Conservation (phyloP, 2,888 invertebrate genomes). For the Tubulanus polymorphus region DNA sequence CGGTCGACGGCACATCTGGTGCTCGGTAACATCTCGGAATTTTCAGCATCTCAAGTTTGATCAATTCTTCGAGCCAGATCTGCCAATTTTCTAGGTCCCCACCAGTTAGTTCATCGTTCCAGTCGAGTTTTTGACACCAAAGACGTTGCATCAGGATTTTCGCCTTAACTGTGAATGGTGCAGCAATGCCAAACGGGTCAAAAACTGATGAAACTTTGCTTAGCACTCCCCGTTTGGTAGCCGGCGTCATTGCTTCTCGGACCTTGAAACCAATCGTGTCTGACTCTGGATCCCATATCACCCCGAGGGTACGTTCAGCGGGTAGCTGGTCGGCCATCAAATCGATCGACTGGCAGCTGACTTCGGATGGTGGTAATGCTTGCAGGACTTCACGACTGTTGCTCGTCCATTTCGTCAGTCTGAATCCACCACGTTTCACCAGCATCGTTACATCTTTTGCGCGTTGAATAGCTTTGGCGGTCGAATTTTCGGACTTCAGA, state of each 20-base stretch:
- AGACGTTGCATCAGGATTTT: conserved; percentile 7
- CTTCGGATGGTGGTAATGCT: conserved; percentile 5
- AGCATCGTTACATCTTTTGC: neutral
- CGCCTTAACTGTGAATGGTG: conserved; percentile 1
- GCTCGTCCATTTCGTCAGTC: conserved; percentile 10
- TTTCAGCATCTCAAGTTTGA: neutral
- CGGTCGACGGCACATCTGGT: neutral
- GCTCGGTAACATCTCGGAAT: conserved; percentile 8
- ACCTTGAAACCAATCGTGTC: conserved; percentile 8
- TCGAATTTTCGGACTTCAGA: neutral
- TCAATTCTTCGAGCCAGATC: conserved; percentile 2
- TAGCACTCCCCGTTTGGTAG: conserved; percentile 7
- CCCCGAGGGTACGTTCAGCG: conserved; percentile 9
- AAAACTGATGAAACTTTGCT: conserved; percentile 8
- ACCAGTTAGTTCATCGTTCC: conserved; percentile 7
- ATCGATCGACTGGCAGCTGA: neutral
- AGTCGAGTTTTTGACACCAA: conserved; percentile 5
- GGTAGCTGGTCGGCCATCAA: conserved; percentile 7
- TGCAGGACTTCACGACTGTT: conserved; percentile 9
- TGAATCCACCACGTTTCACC: conserved; percentile 4
- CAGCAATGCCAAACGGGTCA: conserved; percentile 9
- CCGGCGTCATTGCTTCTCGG: neutral
- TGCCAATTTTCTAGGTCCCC: neutral
- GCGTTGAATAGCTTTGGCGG: neutral
- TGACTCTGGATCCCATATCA: conserved; percentile 8